A percentile compares a stretch with the other conserved stretches of the same genome.
Evolutionary conservation across 2,888 invertebrate genomes (phyloP).

Genomic region (Caenorhabditis becei): DNA sequence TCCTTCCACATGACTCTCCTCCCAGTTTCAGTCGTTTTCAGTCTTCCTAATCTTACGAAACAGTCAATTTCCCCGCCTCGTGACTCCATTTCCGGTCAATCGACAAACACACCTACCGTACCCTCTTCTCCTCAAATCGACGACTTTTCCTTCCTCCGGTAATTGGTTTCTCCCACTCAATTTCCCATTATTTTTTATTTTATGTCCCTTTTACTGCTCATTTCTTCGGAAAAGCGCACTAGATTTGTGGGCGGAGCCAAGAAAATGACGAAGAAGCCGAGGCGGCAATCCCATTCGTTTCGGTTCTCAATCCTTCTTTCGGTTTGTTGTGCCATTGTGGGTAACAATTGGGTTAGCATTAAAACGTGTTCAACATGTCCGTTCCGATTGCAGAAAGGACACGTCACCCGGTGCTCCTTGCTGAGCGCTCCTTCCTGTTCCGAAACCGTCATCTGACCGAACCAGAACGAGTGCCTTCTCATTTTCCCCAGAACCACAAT

Average conservation of each 20-base stretch:
- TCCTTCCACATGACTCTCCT: constrained; percentile 26
- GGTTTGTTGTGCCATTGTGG: constrained; percentile 1
- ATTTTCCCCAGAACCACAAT: not conserved
- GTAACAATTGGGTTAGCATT: constrained; percentile 3
- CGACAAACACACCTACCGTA: constrained; percentile 24
- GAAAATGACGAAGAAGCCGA: constrained; percentile 13
- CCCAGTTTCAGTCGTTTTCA: constrained; percentile 17
- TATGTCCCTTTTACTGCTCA: constrained; percentile 18
- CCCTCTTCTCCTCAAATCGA: not conserved
- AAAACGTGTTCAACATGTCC: not conserved
- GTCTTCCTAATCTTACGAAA: constrained; percentile 26
- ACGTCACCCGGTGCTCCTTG: not conserved
- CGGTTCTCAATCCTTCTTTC: constrained; percentile 3
- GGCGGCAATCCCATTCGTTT: constrained; percentile 39
- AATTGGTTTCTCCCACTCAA: constrained; percentile 16
- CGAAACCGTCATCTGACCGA: not conserved
- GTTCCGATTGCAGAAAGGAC: not conserved
- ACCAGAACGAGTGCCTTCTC: not conserved
- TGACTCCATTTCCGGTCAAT: constrained; percentile 42
- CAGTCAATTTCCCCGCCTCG: constrained; percentile 19
- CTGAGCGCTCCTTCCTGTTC: not conserved
- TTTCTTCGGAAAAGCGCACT: constrained; percentile 13
- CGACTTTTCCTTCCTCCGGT: constrained; percentile 24
- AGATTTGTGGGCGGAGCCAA: constrained; percentile 24
- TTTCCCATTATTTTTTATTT: constrained; percentile 43